Evolutionary conservation across 2,113 vertebrate species (phyloP), one percentile per base, ranked within the genome.

Genomic region (Reinhardtius hippoglossoides): DNA sequence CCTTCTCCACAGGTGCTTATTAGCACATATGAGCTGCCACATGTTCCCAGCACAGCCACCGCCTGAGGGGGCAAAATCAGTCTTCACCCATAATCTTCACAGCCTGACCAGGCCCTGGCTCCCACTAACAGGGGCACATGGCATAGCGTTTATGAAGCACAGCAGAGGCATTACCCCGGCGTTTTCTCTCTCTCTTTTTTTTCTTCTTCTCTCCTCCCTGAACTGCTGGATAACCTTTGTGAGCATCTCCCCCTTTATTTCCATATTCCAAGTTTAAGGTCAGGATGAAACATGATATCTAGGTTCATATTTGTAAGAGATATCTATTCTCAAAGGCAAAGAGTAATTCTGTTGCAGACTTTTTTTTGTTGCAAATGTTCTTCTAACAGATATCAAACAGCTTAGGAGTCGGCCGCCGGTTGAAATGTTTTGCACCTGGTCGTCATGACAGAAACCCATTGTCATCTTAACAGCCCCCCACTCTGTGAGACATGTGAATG

Each of bases 21-120:
- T 95, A 94, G 92, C 94, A 94, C 94, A 94, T 93, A 92, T 90
- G 89, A 94, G 90, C 91, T 93, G 91, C 93, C 94, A 95, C 94
- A 95, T 95, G 93, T 93, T 94, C 89, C 80, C 85, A 83, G 79
- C 88, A 74, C 71, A 79, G 90, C 81, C 88, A 68, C 71, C 71
- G 92, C 93, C 93, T 23, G 80, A 90, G 92, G 94, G 91, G 80
- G 85, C 89, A 85, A 91, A 94, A 93, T 93, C 92, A 92, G 92
- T 85, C 90, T 91, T 91, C 74, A 59, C 85, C 92, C 91, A 78
- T 93, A 94, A 94, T 94, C 92, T 93, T 87, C 90, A 82, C 91
- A 92, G 85, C 76, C 90, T 91, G 90, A 91, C 89, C 89, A 55
- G 84, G 74, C 75, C 86, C 79, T 90, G 79, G 57, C 86, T 90